Percentiles rank a stretch among this genome's conserved stretches.
Evolutionary conservation across 1,140 invertebrate genomes (phyloP).

Genomic region (Archegozetes longisetosus): DNA sequence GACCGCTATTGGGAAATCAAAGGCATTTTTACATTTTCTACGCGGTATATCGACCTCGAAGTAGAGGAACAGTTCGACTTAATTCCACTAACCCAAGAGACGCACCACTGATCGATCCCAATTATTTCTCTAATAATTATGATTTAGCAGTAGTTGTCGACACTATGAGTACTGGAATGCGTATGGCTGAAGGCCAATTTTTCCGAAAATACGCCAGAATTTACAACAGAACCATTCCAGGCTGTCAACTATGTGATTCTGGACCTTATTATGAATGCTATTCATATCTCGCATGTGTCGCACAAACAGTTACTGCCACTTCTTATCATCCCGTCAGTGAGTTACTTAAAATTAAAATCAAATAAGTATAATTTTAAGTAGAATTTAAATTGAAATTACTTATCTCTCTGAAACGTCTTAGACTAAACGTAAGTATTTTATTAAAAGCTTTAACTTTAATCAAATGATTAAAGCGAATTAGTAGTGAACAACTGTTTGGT

Average conservation of each 20-base stretch:
- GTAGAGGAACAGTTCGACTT: slow-evolving; percentile 42
- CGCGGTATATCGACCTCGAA: slow-evolving; percentile 26
- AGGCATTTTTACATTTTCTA: slow-evolving; percentile 15
- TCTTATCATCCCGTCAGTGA: slow-evolving; percentile 41
- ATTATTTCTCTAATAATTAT: slow-evolving; percentile 48
- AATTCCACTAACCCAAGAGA: slow-evolving; percentile 40
- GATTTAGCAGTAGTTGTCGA: slow-evolving; percentile 34
- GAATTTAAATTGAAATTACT: no score
- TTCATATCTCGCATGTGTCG: slow-evolving; percentile 65
- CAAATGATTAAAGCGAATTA: no score
- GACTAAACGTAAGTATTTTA: no score
- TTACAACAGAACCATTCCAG: slow-evolving; percentile 40
- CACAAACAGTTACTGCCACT: slow-evolving; percentile 63
- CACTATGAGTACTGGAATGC: slow-evolving; percentile 15
- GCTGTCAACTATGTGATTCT: slow-evolving; percentile 49
- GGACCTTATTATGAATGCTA: slow-evolving; percentile 37
- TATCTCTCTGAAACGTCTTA: no score
- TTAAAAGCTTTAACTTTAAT: no score
- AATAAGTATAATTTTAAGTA: no score
- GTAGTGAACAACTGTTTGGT: no score
- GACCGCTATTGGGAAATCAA: background rate
- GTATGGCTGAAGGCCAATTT: slow-evolving; percentile 2
- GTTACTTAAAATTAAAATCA: no score
- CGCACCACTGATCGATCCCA: slow-evolving; percentile 61
- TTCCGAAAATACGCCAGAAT: slow-evolving; percentile 10